These are phyloP conservation scores for Dysmachus trigonus DNA, from an alignment of 2,888 invertebrate genomes.

Conservation along the genomic window DNA sequence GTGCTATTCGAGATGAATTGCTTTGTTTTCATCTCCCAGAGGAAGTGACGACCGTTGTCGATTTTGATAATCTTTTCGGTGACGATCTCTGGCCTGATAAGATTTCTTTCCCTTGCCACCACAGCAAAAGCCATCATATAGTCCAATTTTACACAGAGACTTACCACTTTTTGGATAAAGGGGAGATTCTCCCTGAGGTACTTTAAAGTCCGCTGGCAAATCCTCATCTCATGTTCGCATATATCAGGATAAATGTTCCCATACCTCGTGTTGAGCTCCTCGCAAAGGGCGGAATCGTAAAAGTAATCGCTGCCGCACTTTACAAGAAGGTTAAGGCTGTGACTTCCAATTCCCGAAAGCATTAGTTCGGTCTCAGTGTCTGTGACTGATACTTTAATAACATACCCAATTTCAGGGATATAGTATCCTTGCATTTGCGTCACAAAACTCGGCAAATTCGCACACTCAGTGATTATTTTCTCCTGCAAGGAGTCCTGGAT, in stretches of 20 bases:
- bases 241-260: conserved; percentile 84
- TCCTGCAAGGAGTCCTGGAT: conserved; percentile 36
- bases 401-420: conserved; percentile 51
- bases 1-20: conserved; percentile 49
- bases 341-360: neutral
- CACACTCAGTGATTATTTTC: conserved; percentile 17
- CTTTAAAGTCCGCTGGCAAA: conserved; percentile 75
- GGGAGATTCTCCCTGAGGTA: conserved; percentile 71
- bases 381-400: conserved; percentile 43
- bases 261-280: conserved; percentile 77
- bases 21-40: conserved; percentile 45
- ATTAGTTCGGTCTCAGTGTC: neutral
- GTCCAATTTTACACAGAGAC: conserved; percentile 65
- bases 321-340: conserved; percentile 44
- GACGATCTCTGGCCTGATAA: conserved; percentile 61
- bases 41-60: conserved; percentile 53
- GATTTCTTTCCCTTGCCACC: conserved; percentile 59
- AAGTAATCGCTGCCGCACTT: conserved; percentile 57
- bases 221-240: conserved; percentile 79
- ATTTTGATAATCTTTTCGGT: conserved; percentile 57
- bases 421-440: conserved; percentile 41
- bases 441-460: conserved; percentile 27
- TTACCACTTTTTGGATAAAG: conserved; percentile 69
- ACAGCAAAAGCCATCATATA: conserved; percentile 63
- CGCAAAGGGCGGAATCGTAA: conserved; percentile 63